These are phyloP conservation scores for Eclectus roratus DNA, from an alignment of 2,113 vertebrate species.

Conservation along the genomic window DNA sequence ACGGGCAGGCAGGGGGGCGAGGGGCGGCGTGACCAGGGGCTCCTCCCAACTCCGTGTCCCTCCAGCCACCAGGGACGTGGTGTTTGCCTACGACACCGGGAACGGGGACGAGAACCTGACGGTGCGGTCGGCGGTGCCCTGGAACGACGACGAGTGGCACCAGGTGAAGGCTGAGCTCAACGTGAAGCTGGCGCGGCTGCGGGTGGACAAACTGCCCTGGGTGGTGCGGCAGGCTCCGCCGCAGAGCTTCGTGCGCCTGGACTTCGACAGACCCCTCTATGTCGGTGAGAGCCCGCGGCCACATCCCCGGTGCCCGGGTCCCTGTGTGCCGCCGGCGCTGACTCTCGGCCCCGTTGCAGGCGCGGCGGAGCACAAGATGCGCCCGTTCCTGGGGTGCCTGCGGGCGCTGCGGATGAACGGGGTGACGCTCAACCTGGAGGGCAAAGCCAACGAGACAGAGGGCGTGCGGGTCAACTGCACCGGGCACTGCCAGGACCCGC, in stretches of 20 bases:
- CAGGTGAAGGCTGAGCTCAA: conserved; percentile 94
- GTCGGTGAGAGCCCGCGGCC: conserved; percentile 79
- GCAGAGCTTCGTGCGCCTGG: conserved; percentile 89
- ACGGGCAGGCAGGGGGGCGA: not conserved
- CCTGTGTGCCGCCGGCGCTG: rapidly evolving
- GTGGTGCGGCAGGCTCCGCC: conserved; percentile 82
- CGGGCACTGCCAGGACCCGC: conserved; percentile 85
- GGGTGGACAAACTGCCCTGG: conserved; percentile 93
- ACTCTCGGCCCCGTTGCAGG: conserved; percentile 66
- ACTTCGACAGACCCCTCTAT: conserved; percentile 86
- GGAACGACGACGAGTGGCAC: conserved; percentile 95
- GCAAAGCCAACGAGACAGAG: conserved; percentile 87
- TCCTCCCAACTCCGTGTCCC: not conserved
- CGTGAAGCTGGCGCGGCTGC: conserved; percentile 88
- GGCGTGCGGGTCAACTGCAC: conserved; percentile 92
- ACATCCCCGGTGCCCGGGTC: rapidly evolving
- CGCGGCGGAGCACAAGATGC: conserved; percentile 85
- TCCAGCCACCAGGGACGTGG: conserved; percentile 85
- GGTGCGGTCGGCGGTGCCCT: conserved; percentile 76
- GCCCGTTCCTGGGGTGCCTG: conserved; percentile 92
- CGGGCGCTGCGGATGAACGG: conserved; percentile 92
- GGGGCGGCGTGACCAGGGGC: rapidly evolving
- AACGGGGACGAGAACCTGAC: conserved; percentile 92
- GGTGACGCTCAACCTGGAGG: conserved; percentile 89
- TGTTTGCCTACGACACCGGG: conserved; percentile 90